phyloP scores from a whole-genome alignment of 1,140 invertebrate genomes.

The Pseudachorutes palmiensis region DNA sequence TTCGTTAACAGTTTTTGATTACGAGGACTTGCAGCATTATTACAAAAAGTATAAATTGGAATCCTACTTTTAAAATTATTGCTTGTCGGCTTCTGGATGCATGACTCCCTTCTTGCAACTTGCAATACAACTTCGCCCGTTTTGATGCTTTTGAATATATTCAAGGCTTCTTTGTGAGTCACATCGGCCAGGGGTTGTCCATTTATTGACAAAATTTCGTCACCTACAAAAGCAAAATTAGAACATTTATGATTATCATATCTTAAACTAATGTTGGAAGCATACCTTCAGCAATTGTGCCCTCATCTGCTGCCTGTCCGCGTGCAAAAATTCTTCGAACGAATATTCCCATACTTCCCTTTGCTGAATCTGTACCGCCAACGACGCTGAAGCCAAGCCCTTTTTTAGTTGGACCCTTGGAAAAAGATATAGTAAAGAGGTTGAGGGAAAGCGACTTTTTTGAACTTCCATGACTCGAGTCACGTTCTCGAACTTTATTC shows the following conservation, averaged over 20 bases:
- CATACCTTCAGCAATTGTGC: slow-evolving; percentile 72
- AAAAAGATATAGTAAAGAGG: slow-evolving; percentile 65
- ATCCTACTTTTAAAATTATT: not conserved
- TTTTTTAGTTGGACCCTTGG: slow-evolving; percentile 74
- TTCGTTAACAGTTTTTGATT: not conserved
- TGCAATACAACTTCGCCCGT: slow-evolving; percentile 47
- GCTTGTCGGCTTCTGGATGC: not conserved
- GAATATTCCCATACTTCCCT: slow-evolving; percentile 79
- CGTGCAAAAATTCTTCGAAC: slow-evolving; percentile 80
- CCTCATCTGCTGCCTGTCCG: slow-evolving; percentile 78
- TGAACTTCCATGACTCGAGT: slow-evolving; percentile 16
- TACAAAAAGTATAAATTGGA: not conserved
- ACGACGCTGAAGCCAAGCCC: slow-evolving; percentile 85
- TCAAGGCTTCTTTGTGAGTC: slow-evolving; percentile 49
- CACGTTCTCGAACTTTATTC: slow-evolving; percentile 31
- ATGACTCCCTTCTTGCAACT: slow-evolving; percentile 42
- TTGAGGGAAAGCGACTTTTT: slow-evolving; percentile 42
- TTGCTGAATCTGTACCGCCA: slow-evolving; percentile 77
- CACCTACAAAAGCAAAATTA: slow-evolving; percentile 43
- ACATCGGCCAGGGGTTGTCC: slow-evolving; percentile 44
- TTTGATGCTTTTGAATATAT: slow-evolving; percentile 49
- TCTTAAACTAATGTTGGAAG: slow-evolving; percentile 10
- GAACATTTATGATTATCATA: not conserved
- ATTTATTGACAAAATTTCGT: slow-evolving; percentile 51
- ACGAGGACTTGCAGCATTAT: not conserved